phyloP scores from a whole-genome alignment of 1,140 invertebrate species.

The Temnothorax longispinosus region DNA sequence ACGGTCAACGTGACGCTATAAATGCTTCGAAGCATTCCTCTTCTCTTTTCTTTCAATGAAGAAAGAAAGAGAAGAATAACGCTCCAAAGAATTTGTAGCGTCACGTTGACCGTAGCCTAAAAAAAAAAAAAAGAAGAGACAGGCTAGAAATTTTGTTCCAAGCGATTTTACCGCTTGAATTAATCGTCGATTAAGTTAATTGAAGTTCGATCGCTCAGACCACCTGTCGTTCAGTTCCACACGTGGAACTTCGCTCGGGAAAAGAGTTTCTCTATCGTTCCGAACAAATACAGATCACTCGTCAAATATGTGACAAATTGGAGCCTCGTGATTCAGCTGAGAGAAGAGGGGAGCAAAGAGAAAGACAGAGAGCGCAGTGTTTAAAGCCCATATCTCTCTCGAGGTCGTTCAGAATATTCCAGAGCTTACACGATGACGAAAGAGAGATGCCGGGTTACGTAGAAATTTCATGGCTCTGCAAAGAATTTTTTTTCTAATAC shows the following conservation, averaged over 20 bases:
- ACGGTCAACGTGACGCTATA: too few relatives aligned
- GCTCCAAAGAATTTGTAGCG: too few relatives aligned
- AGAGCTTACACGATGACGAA: background rate
- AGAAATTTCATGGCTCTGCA: background rate
- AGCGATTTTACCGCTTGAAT: background rate
- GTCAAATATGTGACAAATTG: background rate
- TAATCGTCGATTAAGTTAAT: background rate
- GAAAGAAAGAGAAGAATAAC: too few relatives aligned
- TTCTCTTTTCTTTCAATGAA: too few relatives aligned
- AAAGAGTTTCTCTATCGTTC: background rate
- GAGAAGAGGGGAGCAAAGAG: background rate
- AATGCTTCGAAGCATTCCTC: too few relatives aligned
- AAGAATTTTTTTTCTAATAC: background rate
- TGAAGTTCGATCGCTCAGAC: background rate
- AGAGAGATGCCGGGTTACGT: background rate
- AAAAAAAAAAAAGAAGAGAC: background rate
- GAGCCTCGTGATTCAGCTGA: background rate
- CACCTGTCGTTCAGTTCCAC: background rate
- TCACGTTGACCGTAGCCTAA: too few relatives aligned
- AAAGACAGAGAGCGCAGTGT: background rate
- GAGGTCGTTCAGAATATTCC: background rate
- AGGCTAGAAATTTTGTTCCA: background rate
- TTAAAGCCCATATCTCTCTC: background rate
- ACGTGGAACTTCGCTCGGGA: background rate
- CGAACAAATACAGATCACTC: background rate